phyloP scores from a whole-genome alignment of 1,140 invertebrate species.

The Lepidotrigona ventralis region DNA sequence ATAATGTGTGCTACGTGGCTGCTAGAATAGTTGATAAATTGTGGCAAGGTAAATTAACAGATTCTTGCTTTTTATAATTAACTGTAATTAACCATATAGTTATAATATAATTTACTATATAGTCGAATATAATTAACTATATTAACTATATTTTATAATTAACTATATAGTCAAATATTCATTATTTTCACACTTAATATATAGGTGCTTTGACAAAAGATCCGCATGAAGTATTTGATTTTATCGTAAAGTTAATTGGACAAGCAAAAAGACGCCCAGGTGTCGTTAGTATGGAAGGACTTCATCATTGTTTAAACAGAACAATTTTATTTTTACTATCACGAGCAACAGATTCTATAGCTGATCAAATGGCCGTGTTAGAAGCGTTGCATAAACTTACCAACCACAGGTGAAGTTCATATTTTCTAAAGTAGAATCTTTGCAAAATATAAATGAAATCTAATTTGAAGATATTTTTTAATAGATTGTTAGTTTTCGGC shows the following conservation, averaged over 20 bases:
- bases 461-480: constrained; percentile 48
- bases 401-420: constrained; percentile 82
- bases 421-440: constrained; percentile 4
- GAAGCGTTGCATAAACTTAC: constrained; percentile 97
- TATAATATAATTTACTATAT: too few relatives aligned
- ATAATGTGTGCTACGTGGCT: constrained; percentile 96
- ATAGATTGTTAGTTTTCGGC: constrained; percentile 92
- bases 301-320: constrained; percentile 96
- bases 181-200: not conserved
- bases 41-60: constrained; percentile 89
- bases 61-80: not conserved
- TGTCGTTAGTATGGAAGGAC: constrained; percentile 88
- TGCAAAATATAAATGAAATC: constrained; percentile 1
- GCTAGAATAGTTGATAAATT: constrained; percentile 97
- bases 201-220: constrained; percentile 89
- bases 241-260: constrained; percentile 94
- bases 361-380: constrained; percentile 94
- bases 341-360: constrained; percentile 91
- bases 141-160: not conserved
- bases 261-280: constrained; percentile 91
- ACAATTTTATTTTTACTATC: constrained; percentile 96
- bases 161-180: not conserved
- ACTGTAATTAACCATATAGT: not conserved
- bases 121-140: not conserved
- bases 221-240: constrained; percentile 97